A percentile compares a stretch with the other conserved stretches of the same genome.
Conservation (phyloP, 2,113 vertebrate genomes). For the Phaethon lepturus region DNA sequence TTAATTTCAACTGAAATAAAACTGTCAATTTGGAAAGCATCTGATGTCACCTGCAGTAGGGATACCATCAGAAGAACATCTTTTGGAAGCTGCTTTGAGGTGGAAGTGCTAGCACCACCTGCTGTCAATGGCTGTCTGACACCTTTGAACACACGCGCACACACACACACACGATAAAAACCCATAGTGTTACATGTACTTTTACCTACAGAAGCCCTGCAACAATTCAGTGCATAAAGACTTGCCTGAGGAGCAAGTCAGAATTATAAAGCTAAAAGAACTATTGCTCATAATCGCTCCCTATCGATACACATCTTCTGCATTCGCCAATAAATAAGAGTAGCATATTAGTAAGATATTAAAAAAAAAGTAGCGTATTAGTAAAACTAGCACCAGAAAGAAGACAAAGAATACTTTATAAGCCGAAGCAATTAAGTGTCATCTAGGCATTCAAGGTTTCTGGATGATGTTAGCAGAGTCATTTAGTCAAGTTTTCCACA, state of each 20-base stretch:
- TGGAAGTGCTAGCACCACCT: background rate
- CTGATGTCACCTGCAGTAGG: background rate
- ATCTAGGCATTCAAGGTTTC: background rate
- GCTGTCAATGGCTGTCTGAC: background rate
- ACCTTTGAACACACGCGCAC: background rate
- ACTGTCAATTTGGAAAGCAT: fast-evolving
- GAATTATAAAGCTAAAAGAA: background rate
- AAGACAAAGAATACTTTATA: background rate
- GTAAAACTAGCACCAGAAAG: background rate
- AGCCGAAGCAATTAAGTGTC: background rate
- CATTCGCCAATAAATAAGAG: background rate
- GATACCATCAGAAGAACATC: background rate
- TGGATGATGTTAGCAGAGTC: background rate
- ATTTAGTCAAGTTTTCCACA: background rate
- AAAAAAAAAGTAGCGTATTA: background rate
- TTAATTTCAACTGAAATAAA: background rate
- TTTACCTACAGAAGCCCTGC: background rate
- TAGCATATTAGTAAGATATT: too few species aligned
- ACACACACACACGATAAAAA: too few species aligned
- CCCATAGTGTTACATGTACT: fast-evolving
- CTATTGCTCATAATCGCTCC: background rate
- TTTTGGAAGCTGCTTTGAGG: background rate
- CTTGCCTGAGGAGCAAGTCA: background rate
- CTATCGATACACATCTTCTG: background rate
- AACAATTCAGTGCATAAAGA: background rate